A percentile compares a stretch with the other conserved stretches of the same genome.
These are phyloP conservation scores for Megalurothrips usitatus DNA, from an alignment of 2,888 invertebrate genomes.

Conservation along the genomic window DNA sequence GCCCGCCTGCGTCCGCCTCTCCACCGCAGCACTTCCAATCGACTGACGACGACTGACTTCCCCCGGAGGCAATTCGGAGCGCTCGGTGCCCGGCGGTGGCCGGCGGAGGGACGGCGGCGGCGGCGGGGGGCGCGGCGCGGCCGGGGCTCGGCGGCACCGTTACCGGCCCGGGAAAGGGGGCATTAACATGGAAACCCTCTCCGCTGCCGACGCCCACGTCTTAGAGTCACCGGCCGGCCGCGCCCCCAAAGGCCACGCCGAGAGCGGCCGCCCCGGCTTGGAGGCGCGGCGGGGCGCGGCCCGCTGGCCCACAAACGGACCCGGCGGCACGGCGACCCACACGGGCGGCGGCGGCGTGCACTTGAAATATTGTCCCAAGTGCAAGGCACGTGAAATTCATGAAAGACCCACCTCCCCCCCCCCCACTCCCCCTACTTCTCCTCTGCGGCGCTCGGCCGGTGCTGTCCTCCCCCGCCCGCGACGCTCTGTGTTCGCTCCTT, in stretches of 20 bases:
- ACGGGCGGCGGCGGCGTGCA: too few relatives aligned
- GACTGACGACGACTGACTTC: neutral
- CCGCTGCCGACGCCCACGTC: neutral
- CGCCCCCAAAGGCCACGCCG: neutral
- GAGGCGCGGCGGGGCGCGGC: too few relatives aligned
- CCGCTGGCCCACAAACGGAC: too few relatives aligned
- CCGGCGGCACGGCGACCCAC: too few relatives aligned
- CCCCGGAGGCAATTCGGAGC: too few relatives aligned
- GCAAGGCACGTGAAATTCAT: too few relatives aligned
- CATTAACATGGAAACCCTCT: slow-evolving; percentile 26
- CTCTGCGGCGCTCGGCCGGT: neutral
- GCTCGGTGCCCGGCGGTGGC: too few relatives aligned
- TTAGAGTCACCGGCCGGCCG: neutral
- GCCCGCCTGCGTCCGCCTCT: neutral
- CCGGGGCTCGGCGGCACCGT: neutral
- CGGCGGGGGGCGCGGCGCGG: too few relatives aligned
- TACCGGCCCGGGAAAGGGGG: neutral
- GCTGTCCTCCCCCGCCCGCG: neutral
- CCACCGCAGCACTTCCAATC: neutral
- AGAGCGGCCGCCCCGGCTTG: too few relatives aligned
- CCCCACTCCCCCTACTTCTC: neutral
- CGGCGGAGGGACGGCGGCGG: too few relatives aligned
- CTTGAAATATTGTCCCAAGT: too few relatives aligned
- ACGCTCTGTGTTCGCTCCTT: neutral
- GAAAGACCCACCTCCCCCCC: neutral